phyloP scores from a whole-genome alignment of 2,797 vertebrate species.

The Alfaro cultratus region DNA sequence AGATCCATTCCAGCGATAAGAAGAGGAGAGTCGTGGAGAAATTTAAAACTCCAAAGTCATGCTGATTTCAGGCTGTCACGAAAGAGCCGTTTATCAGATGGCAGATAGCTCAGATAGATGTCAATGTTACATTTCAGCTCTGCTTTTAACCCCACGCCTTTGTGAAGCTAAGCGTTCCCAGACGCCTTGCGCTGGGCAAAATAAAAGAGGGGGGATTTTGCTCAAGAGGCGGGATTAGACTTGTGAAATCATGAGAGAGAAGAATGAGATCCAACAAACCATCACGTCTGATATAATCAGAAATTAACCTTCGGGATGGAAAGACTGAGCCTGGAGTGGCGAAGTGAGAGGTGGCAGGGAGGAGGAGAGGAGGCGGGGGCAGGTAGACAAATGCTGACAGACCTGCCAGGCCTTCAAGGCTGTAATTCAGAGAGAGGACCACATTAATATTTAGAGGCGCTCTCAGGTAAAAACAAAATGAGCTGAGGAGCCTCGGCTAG shows the following conservation, averaged over 20 bases:
- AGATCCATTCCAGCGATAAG: slow-evolving; percentile 29
- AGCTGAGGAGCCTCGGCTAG: slow-evolving; percentile 58
- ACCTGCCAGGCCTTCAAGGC: slow-evolving; percentile 66
- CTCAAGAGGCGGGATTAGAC: slow-evolving; percentile 72
- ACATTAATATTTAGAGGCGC: slow-evolving; percentile 78
- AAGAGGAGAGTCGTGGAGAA: slow-evolving; percentile 18
- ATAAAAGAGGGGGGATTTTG: slow-evolving; percentile 57
- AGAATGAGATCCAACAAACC: slow-evolving; percentile 71
- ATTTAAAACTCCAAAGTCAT: slow-evolving; percentile 42
- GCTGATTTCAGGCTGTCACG: slow-evolving; percentile 34
- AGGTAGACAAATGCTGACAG: slow-evolving; percentile 67
- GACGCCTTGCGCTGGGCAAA: slow-evolving; percentile 56
- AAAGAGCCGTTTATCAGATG: slow-evolving; percentile 48
- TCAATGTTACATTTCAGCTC: slow-evolving; percentile 57
- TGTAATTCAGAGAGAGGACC: slow-evolving; percentile 68
- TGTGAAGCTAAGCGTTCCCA: slow-evolving; percentile 66
- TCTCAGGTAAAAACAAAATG: slow-evolving; percentile 80
- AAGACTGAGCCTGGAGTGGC: slow-evolving; percentile 59
- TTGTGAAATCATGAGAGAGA: slow-evolving; percentile 72
- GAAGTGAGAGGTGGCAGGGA: slow-evolving; percentile 44
- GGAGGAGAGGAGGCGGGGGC: slow-evolving; percentile 28
- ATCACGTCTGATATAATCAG: slow-evolving; percentile 73
- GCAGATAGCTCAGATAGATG: slow-evolving; percentile 35
- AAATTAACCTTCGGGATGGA: slow-evolving; percentile 73
- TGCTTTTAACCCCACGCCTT: slow-evolving; percentile 55